Evolutionary conservation across 2,113 vertebrate genomes (phyloP).

Genomic region (Spilogale gracilis): DNA sequence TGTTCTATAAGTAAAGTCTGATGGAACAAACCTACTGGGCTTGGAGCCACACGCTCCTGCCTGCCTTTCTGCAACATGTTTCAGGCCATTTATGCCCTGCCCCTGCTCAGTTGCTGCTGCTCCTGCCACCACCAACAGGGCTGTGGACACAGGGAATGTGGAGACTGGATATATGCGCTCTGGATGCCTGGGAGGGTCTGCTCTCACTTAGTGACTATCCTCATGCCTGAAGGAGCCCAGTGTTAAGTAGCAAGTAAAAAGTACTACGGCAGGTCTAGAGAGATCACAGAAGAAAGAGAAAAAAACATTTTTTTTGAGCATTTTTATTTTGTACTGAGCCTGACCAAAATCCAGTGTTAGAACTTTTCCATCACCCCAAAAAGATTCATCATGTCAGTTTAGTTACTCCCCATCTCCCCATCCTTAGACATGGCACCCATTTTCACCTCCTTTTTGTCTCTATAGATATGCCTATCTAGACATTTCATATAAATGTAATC

Average conservation of each 20-base stretch:
- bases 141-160: not conserved
- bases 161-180: not conserved
- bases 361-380: not conserved
- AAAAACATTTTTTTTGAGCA: not conserved
- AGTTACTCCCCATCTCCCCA: not conserved
- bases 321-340: not conserved
- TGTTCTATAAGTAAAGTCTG: not conserved
- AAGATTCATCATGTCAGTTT: constrained; percentile 4
- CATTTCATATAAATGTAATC: not conserved
- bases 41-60: not conserved
- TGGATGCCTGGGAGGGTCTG: not conserved
- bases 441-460: not conserved
- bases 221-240: not conserved
- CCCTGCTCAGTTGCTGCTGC: not conserved
- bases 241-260: not conserved
- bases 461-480: constrained; percentile 10
- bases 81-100: not conserved
- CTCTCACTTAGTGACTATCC: not conserved
- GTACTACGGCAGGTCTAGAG: not conserved
- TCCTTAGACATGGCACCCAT: not conserved
- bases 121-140: not conserved
- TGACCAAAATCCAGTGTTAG: not conserved
- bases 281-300: not conserved
- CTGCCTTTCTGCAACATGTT: not conserved
- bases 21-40: not conserved